A percentile compares a stretch with the other conserved stretches of the same genome.
Conservation (phyloP, 2,113 vertebrate species). For the Strix aluco region DNA sequence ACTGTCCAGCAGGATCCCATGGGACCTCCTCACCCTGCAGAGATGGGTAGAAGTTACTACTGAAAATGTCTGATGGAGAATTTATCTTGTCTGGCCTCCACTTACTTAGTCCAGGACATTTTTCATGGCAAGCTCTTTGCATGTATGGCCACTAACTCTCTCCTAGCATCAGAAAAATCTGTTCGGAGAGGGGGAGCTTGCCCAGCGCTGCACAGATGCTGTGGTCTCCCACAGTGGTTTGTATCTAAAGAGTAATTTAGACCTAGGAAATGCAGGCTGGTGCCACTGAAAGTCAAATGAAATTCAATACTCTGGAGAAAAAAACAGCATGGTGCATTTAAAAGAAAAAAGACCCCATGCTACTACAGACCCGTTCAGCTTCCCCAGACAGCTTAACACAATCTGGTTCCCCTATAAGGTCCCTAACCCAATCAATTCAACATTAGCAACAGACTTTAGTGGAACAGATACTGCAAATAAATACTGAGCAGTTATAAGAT, state of each 20-base stretch:
- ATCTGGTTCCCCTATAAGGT: background rate
- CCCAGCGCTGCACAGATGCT: fast-evolving
- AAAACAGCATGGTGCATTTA: background rate
- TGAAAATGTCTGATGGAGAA: background rate
- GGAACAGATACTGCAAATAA: background rate
- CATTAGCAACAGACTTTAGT: background rate
- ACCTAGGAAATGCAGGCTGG: background rate
- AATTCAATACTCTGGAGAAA: background rate
- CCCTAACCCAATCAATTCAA: background rate
- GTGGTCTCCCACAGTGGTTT: background rate
- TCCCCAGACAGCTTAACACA: background rate
- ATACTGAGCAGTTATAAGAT: background rate
- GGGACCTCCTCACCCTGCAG: background rate
- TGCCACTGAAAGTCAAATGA: background rate
- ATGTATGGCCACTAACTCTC: background rate
- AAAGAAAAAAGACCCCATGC: background rate
- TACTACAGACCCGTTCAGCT: background rate
- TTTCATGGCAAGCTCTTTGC: background rate
- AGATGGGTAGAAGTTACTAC: background rate
- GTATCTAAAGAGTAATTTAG: background rate
- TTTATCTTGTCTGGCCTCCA: background rate
- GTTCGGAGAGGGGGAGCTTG: background rate
- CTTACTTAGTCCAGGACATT: background rate
- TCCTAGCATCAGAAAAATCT: background rate
- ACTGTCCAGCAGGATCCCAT: background rate